Percentiles rank a stretch among this genome's conserved stretches.
Conservation (phyloP, 2,888 invertebrate species). For the Pristionchus maxplancki region DNA sequence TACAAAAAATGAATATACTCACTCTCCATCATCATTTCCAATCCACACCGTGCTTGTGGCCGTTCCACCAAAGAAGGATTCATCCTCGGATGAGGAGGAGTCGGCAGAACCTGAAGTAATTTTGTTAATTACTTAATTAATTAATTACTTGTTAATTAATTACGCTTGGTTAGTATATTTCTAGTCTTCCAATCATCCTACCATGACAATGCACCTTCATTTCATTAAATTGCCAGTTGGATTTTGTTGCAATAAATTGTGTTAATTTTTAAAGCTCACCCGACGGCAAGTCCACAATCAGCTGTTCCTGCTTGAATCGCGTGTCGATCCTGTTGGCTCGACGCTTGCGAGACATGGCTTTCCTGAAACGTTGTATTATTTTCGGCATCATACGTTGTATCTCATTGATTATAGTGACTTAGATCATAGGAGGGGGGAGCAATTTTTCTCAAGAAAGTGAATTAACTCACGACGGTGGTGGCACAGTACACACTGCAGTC, state of each 20-base stretch:
- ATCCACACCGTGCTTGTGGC: slow-evolving; percentile 72
- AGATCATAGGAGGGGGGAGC: no score
- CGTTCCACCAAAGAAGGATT: background rate
- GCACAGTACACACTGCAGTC: slow-evolving; percentile 68
- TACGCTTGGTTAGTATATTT: background rate
- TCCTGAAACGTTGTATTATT: no score
- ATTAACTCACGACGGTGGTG: slow-evolving; percentile 53
- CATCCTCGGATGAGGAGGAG: slow-evolving; percentile 49
- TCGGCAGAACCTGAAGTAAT: slow-evolving; percentile 51
- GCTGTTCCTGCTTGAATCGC: background rate
- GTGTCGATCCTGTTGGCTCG: background rate
- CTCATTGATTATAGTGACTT: no score
- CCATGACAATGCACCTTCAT: no score
- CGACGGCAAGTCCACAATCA: slow-evolving; percentile 48
- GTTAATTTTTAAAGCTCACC: no score
- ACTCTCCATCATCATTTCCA: slow-evolving; percentile 74
- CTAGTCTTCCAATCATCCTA: no score
- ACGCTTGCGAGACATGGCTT: slow-evolving; percentile 35
- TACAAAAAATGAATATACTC: slow-evolving; percentile 45
- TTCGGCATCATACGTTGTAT: no score
- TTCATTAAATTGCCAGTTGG: no score
- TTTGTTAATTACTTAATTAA: no score
- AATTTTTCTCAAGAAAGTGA: no score
- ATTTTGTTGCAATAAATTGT: no score
- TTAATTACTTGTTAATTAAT: background rate